Evolutionary conservation across 1,140 invertebrate genomes (phyloP), one percentile per base, ranked within the genome.

Genomic region (Orius insidiosus): DNA sequence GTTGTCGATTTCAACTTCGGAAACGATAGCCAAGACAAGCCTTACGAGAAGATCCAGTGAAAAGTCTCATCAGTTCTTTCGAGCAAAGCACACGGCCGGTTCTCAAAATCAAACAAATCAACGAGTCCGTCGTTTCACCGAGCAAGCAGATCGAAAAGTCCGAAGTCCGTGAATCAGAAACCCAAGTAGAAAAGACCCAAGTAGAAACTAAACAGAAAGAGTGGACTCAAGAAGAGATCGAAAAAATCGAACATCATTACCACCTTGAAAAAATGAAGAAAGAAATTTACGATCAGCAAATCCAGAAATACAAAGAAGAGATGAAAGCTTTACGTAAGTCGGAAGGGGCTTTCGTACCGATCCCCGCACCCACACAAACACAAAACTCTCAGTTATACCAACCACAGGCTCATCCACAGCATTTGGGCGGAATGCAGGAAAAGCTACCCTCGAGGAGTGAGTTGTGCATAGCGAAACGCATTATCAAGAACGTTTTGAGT

Each of bases 21-120:
- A 2, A 47, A 45, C 11, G 57, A 58, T 2, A 48, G 47, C 10
- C 24, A 33, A 0, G 38, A 47, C 56, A 64, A 8, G 61, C 58
- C 36, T 63, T 74, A 75, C 50, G 66, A 68, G 5, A 68, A 70
- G 45, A 57, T 75, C 3, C 75, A 5, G 74, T 79, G 0, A 75
- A 69, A 52, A 68, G 69, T 15, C 52, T 79, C 11, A 78, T 79
- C 38, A 63, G 68, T 44, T 71, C 68, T 45, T 79, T 78, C 52
- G 72, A 76, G 52, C 68, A 75, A 54, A 70, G 64, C 0, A 65
- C 66, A 7, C 59, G 70, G 56, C 71, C 72, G 2, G 50, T 65
- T 3, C 60, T 75, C 54, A 66, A 67, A 32, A 70, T 69, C 39
- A 72, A 72, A 53, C 69, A 71, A 54, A 63, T 69, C 13, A 61